phyloP scores from a whole-genome alignment of 2,888 invertebrate species.

The Agrochola macilenta region DNA sequence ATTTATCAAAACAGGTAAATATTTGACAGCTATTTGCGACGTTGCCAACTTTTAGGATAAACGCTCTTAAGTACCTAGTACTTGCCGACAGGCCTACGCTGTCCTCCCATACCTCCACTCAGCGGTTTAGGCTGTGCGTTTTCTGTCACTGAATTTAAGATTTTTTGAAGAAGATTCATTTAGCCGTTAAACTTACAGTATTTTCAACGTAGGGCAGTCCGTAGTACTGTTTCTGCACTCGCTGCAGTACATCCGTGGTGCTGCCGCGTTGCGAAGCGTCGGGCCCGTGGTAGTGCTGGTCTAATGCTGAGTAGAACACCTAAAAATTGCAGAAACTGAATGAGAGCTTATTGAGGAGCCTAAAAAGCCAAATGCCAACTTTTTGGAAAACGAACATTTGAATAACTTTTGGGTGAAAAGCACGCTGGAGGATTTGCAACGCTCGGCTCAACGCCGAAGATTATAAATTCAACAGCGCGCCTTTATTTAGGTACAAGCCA shows the following conservation, averaged over 20 bases:
- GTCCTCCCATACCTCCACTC: not conserved
- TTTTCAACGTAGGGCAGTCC: constrained; percentile 96
- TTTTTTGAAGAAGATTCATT: not conserved
- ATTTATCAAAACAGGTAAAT: too few relatives aligned
- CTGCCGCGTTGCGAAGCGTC: constrained; percentile 86
- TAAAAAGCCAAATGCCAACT: not conserved
- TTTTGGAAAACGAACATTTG: not conserved
- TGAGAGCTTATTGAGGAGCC: not conserved
- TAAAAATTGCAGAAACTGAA: constrained; percentile 75
- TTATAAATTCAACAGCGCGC: not conserved
- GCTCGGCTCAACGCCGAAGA: not conserved
- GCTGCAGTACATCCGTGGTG: constrained; percentile 94
- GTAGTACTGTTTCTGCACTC: constrained; percentile 95
- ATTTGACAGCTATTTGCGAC: too few relatives aligned
- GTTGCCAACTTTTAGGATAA: too few relatives aligned
- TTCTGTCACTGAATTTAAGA: not conserved
- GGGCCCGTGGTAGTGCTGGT: constrained; percentile 96
- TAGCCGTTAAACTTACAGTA: constrained; percentile 91
- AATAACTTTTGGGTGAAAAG: not conserved
- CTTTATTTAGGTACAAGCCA: not conserved
- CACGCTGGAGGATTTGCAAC: not conserved
- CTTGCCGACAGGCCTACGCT: too few relatives aligned
- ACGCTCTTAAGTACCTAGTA: too few relatives aligned
- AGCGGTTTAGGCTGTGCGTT: not conserved
- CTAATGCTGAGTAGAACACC: constrained; percentile 97